These are phyloP conservation scores for Boulengeromyrus knoepffleri DNA, from an alignment of 2,113 vertebrate genomes.

Conservation along the genomic window DNA sequence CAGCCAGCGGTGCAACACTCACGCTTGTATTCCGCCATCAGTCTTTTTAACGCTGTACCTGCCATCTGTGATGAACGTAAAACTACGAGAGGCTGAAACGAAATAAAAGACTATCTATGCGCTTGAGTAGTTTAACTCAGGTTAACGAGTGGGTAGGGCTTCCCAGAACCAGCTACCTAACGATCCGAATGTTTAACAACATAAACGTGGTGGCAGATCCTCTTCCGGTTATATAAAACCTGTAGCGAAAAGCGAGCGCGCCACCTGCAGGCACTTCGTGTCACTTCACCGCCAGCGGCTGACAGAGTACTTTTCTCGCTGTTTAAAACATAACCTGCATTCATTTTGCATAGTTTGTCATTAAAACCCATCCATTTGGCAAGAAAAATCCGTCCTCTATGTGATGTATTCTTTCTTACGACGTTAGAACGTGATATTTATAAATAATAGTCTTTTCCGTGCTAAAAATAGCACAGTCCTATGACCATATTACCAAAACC, in stretches of 20 bases:
- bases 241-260: background rate
- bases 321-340: background rate
- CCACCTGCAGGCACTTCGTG: background rate
- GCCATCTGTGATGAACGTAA: slow-evolving; percentile 38
- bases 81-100: background rate
- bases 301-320: background rate
- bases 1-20: slow-evolving; percentile 27
- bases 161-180: background rate
- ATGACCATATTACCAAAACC: background rate
- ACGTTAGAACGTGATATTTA: background rate
- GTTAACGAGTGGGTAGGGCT: background rate
- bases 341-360: background rate
- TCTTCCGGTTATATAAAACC: slow-evolving; percentile 10
- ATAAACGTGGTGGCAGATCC: background rate
- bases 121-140: background rate
- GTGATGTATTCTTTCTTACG: background rate
- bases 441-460: background rate
- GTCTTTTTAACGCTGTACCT: slow-evolving; percentile 55
- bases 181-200: background rate
- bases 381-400: background rate
- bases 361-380: background rate
- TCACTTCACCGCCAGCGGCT: background rate
- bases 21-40: slow-evolving; percentile 62
- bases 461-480: background rate
- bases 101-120: background rate